Conservation (phyloP, 2,797 vertebrate genomes). For the Phataginus tricuspis region DNA sequence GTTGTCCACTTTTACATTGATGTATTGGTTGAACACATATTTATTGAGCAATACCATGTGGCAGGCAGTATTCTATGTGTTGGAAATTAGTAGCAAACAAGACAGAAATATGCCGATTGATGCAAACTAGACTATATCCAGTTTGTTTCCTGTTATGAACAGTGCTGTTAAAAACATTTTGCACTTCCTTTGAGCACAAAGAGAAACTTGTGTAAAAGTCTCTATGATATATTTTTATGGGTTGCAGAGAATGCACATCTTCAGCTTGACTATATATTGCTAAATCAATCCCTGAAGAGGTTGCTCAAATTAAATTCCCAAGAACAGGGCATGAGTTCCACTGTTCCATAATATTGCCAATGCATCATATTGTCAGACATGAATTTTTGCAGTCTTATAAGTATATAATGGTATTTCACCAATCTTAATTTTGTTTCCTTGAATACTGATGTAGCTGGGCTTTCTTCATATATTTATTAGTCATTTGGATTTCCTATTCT, state of each 20-base stretch:
- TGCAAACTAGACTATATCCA: not conserved
- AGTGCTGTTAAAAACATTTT: not conserved
- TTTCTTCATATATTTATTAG: not conserved
- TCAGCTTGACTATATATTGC: not conserved
- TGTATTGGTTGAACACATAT: not conserved
- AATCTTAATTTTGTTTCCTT: not conserved
- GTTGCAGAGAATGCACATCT: not conserved
- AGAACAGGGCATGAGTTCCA: not conserved
- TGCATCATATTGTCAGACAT: not conserved
- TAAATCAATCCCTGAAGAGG: not conserved
- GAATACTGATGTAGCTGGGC: not conserved
- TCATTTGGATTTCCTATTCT: not conserved
- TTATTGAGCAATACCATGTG: not conserved
- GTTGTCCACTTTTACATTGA: not conserved
- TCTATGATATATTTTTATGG: not conserved
- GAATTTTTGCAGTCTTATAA: not conserved
- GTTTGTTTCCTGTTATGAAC: not conserved
- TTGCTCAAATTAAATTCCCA: conserved; percentile 10
- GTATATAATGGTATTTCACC: not conserved
- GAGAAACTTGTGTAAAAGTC: not conserved
- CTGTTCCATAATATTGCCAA: not conserved
- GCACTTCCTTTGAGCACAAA: not conserved
- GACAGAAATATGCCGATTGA: not conserved
- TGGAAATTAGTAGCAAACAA: not conserved
- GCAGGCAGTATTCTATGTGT: not conserved